A percentile compares a stretch with the other conserved stretches of the same genome.
These are phyloP conservation scores for Hippopotamyrus pictus DNA, from an alignment of 2,797 vertebrate genomes.

Conservation along the genomic window DNA sequence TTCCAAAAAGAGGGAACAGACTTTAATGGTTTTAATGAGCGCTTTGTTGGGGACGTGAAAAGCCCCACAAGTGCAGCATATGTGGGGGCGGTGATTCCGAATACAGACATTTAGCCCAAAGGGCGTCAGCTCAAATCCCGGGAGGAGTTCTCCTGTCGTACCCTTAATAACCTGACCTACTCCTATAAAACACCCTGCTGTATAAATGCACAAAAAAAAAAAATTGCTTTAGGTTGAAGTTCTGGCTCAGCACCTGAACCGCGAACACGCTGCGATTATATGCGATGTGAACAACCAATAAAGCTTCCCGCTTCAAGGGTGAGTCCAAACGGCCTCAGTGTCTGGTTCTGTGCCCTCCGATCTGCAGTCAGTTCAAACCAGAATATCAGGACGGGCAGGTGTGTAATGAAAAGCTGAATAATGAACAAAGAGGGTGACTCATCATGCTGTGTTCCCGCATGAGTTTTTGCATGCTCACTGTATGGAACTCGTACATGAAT, in stretches of 20 bases:
- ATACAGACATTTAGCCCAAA: background rate
- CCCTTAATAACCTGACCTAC: background rate
- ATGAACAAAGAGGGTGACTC: conserved; percentile 5
- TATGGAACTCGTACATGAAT: background rate
- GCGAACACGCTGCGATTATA: background rate
- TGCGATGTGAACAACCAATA: background rate
- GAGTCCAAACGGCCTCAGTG: background rate
- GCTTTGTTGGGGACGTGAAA: background rate
- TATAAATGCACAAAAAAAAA: background rate
- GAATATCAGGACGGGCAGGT: background rate
- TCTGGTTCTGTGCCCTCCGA: background rate
- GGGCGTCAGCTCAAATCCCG: background rate
- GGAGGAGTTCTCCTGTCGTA: background rate
- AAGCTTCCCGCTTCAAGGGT: conserved; percentile 8
- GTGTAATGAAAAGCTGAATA: background rate
- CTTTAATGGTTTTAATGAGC: background rate
- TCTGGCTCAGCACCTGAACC: background rate
- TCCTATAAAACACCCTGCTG: background rate
- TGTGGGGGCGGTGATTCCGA: background rate
- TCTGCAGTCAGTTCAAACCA: background rate
- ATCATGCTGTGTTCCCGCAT: background rate
- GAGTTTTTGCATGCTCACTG: background rate
- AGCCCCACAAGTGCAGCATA: background rate
- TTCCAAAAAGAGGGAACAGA: background rate
- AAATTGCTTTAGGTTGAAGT: background rate